Base-by-base conservation (phyloP, 2,888 invertebrate species). In the Pseudococcus longispinus region DNA sequence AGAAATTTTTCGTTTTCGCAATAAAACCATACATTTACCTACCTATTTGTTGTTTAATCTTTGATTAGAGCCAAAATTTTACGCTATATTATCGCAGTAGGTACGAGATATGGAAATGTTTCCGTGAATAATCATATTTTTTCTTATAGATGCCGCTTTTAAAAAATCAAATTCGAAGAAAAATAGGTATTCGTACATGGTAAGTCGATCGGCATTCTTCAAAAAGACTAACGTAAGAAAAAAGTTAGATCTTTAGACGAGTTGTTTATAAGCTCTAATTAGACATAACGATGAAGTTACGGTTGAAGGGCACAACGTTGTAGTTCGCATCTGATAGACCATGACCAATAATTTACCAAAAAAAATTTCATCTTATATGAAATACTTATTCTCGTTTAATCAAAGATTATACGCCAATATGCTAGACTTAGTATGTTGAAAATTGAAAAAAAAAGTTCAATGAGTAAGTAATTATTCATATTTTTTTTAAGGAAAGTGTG, bases 231-330 rank as follows among this genome's bases (percentile, higher is more conserved):
- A 74, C 1, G 42, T 42, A 42, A 18, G 20, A 70, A 74, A 74
- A 32, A 74, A 74, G 20, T 77, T 77, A 42, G 20, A 77, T 77
- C 37, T 37, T 77, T 77, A 77, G 77, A 77, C 77, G 77, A 77
- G 77, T 77, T 77, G 77, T 77, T 77, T 77, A 77, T 77, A 77
- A 77, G 77, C 77, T 77, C 77, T 77, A 77, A 77, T 77, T 77
- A 77, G 77, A 77, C 77, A 77, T 77, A 77, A 77, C 77, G 77
- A 77, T 77, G 77, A 42, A 77, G 37, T 77, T 77, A 77, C 77
- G 77, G 77, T 77, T 77, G 77, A 77, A 77, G 77, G 77, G 42
- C 77, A 77, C 20, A 77, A 37, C 77, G 77, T 20, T 77, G 77
- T 77, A 77, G 32, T 77, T 42, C 77, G 77, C 42, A 77, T 77